Percentiles rank a stretch among this genome's conserved stretches.
Evolutionary conservation across 2,797 vertebrate genomes (phyloP).

Genomic region (Ataeniobius toweri): DNA sequence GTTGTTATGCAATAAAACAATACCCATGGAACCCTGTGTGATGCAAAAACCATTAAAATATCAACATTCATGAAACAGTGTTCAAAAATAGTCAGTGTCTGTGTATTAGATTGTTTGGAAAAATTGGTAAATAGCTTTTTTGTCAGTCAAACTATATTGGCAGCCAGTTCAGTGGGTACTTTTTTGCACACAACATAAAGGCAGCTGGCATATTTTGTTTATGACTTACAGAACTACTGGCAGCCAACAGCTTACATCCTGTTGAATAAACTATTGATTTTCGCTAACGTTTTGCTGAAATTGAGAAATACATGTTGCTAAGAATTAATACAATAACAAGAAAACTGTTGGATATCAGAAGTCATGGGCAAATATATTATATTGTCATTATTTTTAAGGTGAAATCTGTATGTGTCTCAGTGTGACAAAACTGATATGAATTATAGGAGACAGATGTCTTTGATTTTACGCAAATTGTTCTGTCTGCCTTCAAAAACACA

Average conservation of each 20-base stretch:
- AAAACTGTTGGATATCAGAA: too few species aligned
- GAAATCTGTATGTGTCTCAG: not conserved
- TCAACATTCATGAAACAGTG: not conserved
- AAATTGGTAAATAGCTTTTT: not conserved
- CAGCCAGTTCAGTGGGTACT: not conserved
- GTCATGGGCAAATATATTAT: not conserved
- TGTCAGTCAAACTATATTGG: conserved; percentile 1
- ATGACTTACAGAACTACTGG: conserved; percentile 4
- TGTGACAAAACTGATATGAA: conserved; percentile 2
- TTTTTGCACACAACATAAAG: conserved; percentile 3
- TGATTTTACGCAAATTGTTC: conserved; percentile 17
- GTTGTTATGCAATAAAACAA: not conserved
- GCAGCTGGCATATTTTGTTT: conserved; percentile 6
- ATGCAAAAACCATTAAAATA: not conserved
- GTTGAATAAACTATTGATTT: conserved; percentile 16
- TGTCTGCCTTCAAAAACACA: not conserved
- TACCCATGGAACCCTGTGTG: not conserved
- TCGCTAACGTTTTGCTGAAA: conserved; percentile 9
- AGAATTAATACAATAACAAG: too few species aligned
- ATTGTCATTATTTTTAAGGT: not conserved
- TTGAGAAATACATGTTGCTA: conserved; percentile 15
- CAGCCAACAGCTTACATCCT: conserved; percentile 11
- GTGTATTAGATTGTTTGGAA: not conserved
- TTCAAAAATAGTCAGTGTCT: too few species aligned
- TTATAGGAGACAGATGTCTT: conserved; percentile 4